Evolutionary conservation across 2,888 invertebrate species (phyloP), one percentile per base, ranked within the genome.

Genomic region (Agrilus biguttatus): DNA sequence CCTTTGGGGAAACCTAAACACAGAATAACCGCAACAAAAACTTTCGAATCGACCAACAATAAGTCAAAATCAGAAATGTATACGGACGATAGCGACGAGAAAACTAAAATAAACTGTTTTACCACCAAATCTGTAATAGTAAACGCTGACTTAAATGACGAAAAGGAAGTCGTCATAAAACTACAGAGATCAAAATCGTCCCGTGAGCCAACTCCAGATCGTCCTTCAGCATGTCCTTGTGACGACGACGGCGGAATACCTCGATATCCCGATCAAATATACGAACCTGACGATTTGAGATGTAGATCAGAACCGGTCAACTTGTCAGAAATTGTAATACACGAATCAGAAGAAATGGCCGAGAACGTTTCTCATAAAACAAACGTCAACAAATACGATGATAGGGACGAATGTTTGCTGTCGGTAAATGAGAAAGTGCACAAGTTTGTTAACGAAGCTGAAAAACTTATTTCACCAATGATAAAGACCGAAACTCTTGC

Each of bases 121-220:
- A 33, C 44, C 44, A 74, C 73, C 1, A 74, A 73, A 55, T 72
- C 71, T 0, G 69, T 71, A 46, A 62, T 72, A 38, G 66, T 66
- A 19, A 51, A 60, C 53, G 53, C 65, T 53, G 46, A 56, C 49
- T 45, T 57, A 48, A 46, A 65, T 14, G 66, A 72, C 49, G 74
- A 75, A 45, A 67, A 73, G 53, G 77, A 77, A 52, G 63, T 80
- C n/a, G 71, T 80, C 28, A 75, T 81, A 44, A 79, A 81, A 57
- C 72, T 81, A 38, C 77, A 79, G 57, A 75, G 77, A 57, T 81
- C 83, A 0, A 81, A 79, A 62, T 83, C 83, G 39, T 83, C 83
- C 0, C 66, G 83, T 14, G 84, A 84, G 61, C 79, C 80, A 40
- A 80, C 83, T 5, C 83, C 83, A 0, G 81, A 83, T 56, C 73